Evolutionary conservation across 2,888 invertebrate species (phyloP), one percentile per base, ranked within the genome.

Genomic region (Lasioglossum villosulum): DNA sequence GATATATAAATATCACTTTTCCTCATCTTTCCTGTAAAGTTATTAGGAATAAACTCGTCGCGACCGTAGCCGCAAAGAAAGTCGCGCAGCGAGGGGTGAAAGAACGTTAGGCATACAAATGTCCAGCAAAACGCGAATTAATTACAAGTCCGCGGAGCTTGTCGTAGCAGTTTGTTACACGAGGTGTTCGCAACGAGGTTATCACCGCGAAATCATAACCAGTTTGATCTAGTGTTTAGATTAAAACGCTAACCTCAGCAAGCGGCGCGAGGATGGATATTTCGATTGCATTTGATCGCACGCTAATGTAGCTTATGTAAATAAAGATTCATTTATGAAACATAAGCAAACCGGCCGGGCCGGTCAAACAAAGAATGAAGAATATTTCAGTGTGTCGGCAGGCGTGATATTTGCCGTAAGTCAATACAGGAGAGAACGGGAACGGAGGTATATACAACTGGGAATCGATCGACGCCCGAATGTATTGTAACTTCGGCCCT

Each of bases 381-480:
- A 70, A 70, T 70, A 39, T 39, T 88, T 59, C 45, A 76, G 34
- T 39, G 66, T 78, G 68, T 45, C 66, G 71, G 75, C 76, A 71
- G 59, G 76, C 74, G 78, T 56, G 84, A 81, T 87, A 82, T 87
- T 89, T 79, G 76, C 71, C 23, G 59, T 30, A 70, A 8, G 70
- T 39, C 75, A 71, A 68, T 80, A 68, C 39, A 81, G 48, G 45
- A 81, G 66, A 59, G 48, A 63, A 56, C n/a, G 12, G 16, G 30
- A 19, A 63, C 77, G 78, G 66, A 39, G n/a, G 74, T 37, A 39
- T 71, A 56, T 39, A 82, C 70, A 34, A 63, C 39, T 70, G 39
- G 2, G 56, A 59, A 82, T 75, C 85, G 77, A 89, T 89, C 84
- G 82, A 70, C 80, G 52, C 39, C 19, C n/a, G 30, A 52, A 19